Conservation (phyloP, 2,113 vertebrate genomes). For the Parus major region DNA sequence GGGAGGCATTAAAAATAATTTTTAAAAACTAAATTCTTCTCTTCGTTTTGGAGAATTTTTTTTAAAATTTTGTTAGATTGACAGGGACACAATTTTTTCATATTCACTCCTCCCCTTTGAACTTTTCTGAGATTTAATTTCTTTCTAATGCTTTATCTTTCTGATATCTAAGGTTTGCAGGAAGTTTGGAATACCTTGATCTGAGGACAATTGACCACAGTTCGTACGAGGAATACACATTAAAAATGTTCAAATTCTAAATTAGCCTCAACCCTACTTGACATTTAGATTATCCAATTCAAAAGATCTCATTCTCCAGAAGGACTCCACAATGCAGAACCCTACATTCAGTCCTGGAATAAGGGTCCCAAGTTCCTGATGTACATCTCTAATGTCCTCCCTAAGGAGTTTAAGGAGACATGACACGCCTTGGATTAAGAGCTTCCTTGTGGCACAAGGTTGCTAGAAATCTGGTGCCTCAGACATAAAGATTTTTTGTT, state of each 20-base stretch:
- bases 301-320: neutral
- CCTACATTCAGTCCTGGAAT: neutral
- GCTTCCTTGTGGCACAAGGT: neutral
- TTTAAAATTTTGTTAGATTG: neutral
- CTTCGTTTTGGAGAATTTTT: neutral
- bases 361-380: neutral
- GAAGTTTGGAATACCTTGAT: neutral
- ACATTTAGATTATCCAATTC: neutral
- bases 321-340: neutral
- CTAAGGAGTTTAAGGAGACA: neutral
- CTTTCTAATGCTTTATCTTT: neutral
- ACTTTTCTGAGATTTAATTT: neutral
- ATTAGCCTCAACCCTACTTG: neutral
- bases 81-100: neutral
- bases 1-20: neutral
- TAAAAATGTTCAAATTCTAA: neutral
- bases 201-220: neutral
- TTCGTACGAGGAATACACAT: neutral
- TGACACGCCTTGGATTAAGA: neutral
- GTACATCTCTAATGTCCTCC: neutral
- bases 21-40: neutral
- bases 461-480: neutral
- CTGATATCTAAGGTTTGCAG: neutral
- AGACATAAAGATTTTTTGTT: neutral
- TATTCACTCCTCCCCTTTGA: neutral